Evolutionary conservation across 2,888 invertebrate genomes (phyloP).

Genomic region (Allophyes oxyacanthae): DNA sequence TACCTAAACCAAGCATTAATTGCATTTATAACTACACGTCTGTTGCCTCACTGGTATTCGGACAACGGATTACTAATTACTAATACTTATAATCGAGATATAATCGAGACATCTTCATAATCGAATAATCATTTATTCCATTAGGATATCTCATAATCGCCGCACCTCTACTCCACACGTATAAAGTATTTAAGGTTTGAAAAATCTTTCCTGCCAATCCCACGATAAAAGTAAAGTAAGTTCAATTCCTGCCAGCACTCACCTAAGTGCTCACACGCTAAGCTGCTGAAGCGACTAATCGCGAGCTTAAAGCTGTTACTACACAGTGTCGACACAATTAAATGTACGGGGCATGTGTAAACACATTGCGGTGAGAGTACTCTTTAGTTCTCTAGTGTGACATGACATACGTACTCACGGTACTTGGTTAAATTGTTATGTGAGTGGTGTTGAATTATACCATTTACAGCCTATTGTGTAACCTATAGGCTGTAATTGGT

Average conservation of each 20-base stretch:
- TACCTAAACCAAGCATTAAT: too few relatives aligned
- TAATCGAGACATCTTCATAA: too few relatives aligned
- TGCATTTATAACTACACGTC: too few relatives aligned
- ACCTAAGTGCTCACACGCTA: constrained; percentile 20
- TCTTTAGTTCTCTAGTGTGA: constrained; percentile 11
- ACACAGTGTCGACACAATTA: constrained; percentile 42
- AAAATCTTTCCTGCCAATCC: not conserved
- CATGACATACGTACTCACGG: not conserved
- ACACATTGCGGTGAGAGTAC: constrained; percentile 30
- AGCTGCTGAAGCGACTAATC: constrained; percentile 36
- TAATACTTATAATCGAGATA: too few relatives aligned
- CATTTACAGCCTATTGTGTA: too few relatives aligned
- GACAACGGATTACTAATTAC: too few relatives aligned
- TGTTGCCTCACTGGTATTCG: too few relatives aligned
- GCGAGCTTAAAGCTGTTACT: constrained; percentile 20
- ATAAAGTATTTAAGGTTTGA: too few relatives aligned
- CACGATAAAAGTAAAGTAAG: constrained; percentile 10
- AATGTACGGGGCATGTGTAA: constrained; percentile 20
- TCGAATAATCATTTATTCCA: too few relatives aligned
- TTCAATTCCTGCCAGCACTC: constrained; percentile 7
- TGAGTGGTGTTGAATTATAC: not conserved
- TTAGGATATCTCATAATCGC: too few relatives aligned
- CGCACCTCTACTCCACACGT: too few relatives aligned
- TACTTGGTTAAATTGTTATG: not conserved
- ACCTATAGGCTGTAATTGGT: too few relatives aligned